These are phyloP conservation scores for Hormaphis cornu DNA, from an alignment of 1,140 invertebrate genomes.

Conservation along the genomic window DNA sequence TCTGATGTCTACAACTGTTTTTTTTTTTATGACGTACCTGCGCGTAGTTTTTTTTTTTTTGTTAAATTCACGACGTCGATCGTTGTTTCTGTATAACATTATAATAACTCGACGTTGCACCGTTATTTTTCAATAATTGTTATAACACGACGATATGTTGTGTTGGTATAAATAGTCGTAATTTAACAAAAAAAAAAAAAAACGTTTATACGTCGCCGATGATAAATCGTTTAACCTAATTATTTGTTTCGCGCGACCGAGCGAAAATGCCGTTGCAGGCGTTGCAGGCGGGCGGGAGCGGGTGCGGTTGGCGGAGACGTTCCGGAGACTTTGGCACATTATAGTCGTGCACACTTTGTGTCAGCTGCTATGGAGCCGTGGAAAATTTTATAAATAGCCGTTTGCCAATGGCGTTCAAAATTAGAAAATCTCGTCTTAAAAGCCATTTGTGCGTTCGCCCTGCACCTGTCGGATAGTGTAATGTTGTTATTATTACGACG, in stretches of 20 bases:
- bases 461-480: slow-evolving; percentile 7
- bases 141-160: too few species aligned
- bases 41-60: too few species aligned
- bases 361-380: slow-evolving; percentile 32
- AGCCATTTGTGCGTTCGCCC: background rate
- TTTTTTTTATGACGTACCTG: too few species aligned
- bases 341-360: slow-evolving; percentile 18
- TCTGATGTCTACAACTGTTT: too few species aligned
- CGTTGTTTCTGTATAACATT: too few species aligned
- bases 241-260: slow-evolving; percentile 15
- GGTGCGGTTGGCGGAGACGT: slow-evolving; percentile 21
- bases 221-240: slow-evolving; percentile 25
- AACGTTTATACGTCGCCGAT: background rate
- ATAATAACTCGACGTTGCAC: too few species aligned
- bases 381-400: slow-evolving; percentile 28
- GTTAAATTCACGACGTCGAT: too few species aligned
- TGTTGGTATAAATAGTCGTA: background rate
- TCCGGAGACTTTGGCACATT: slow-evolving; percentile 32
- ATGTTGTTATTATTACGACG: too few species aligned
- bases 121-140: too few species aligned
- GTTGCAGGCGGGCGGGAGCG: background rate
- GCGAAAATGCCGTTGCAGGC: background rate
- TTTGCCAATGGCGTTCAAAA: slow-evolving; percentile 25
- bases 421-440: slow-evolving; percentile 22
- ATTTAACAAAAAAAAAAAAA: too few species aligned